Evolutionary conservation across 2,888 invertebrate genomes (phyloP).

Genomic region (Exocentrus adspersus): DNA sequence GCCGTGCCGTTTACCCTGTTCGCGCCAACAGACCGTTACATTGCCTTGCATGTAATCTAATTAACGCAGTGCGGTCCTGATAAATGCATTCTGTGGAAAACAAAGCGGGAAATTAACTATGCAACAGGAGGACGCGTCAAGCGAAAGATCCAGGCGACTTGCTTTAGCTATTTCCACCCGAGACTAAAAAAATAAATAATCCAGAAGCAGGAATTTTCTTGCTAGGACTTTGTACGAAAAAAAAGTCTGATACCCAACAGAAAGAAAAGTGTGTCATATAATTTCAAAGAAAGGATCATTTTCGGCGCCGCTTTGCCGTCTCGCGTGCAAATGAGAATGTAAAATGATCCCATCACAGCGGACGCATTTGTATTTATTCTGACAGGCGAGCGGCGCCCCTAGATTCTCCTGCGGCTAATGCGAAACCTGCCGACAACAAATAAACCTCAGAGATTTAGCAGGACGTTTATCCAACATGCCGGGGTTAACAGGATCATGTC

Average conservation of each 20-base stretch:
- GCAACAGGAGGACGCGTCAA: neutral
- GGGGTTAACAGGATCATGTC: neutral
- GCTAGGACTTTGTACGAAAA: too few species aligned
- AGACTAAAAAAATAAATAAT: too few species aligned
- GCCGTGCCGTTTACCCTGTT: slow-evolving; percentile 19
- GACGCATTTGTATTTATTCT: neutral
- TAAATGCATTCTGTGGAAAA: neutral
- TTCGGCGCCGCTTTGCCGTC: neutral
- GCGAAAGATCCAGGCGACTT: neutral
- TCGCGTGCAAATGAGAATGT: neutral
- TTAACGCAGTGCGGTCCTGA: slow-evolving; percentile 19
- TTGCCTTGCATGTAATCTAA: slow-evolving; percentile 24
- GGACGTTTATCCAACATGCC: neutral
- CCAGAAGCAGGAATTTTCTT: too few species aligned
- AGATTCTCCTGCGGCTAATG: neutral
- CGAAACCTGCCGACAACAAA: neutral
- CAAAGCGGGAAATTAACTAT: neutral
- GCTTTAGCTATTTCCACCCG: too few species aligned
- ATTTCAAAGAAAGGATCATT: too few species aligned
- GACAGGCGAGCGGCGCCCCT: neutral
- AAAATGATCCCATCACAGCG: neutral
- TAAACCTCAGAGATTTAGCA: neutral
- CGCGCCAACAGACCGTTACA: slow-evolving; percentile 17
- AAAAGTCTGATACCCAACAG: too few species aligned
- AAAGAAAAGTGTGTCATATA: too few species aligned